These are phyloP conservation scores for Butastur rufipennis DNA, from an alignment of 2,113 vertebrate genomes.

Conservation along the genomic window DNA sequence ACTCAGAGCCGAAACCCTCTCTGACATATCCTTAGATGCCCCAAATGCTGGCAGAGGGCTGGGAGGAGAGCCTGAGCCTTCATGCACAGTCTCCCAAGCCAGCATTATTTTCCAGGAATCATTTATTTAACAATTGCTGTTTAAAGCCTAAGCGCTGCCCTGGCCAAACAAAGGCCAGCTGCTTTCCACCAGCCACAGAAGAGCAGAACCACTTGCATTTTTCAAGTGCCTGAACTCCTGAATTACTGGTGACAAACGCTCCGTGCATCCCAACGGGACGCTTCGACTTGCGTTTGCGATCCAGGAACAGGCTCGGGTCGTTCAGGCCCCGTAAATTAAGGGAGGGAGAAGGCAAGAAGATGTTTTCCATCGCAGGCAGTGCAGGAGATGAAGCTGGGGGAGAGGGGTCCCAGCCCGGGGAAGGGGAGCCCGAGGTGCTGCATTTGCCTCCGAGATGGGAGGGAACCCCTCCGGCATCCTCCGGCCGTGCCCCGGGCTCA, in stretches of 20 bases:
- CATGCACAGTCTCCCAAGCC: neutral
- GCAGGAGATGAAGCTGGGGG: neutral
- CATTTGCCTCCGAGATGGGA: no score
- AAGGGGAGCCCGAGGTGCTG: no score
- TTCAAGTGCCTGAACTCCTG: neutral
- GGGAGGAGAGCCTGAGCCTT: neutral
- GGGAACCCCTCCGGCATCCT: no score
- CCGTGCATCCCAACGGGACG: neutral
- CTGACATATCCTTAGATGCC: neutral
- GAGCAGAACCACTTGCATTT: neutral
- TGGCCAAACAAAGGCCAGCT: neutral
- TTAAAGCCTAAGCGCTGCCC: neutral
- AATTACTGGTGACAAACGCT: neutral
- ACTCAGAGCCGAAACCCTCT: fast-evolving
- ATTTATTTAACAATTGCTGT: neutral
- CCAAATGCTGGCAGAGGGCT: neutral
- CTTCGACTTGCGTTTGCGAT: fast-evolving
- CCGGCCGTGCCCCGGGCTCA: no score
- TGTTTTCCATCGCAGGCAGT: fast-evolving
- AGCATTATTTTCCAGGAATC: neutral
- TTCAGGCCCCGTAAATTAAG: neutral
- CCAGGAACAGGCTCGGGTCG: neutral
- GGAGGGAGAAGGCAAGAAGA: no score
- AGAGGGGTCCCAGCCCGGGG: no score
- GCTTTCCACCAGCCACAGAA: fast-evolving